phyloP scores from a whole-genome alignment of 2,888 invertebrate species.

The Stegana nigrithorax region DNA sequence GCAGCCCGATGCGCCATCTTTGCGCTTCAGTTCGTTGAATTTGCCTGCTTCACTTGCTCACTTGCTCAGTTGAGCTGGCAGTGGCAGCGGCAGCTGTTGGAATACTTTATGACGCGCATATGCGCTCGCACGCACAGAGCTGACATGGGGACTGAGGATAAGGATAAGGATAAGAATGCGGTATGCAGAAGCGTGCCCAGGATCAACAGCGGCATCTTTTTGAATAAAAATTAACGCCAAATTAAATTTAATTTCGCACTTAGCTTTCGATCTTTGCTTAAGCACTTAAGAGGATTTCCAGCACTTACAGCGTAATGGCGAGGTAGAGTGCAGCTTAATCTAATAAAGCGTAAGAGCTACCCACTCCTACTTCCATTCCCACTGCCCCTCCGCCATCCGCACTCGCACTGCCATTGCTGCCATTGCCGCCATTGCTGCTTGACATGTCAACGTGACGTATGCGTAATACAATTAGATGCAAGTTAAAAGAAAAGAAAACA shows the following conservation, averaged over 20 bases:
- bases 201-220: not conserved
- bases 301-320: not conserved
- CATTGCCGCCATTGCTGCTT: not conserved
- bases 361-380: not conserved
- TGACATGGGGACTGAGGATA: not conserved
- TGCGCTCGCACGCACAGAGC: not conserved
- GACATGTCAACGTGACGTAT: not conserved
- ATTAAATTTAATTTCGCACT: constrained; percentile 43
- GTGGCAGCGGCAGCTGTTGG: constrained; percentile 33
- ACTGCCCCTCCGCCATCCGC: too few species aligned
- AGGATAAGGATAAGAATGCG: constrained; percentile 1
- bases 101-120: not conserved
- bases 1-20: too few species aligned
- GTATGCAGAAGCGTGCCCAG: not conserved
- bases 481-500: not conserved
- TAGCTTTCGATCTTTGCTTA: constrained; percentile 14
- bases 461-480: constrained; percentile 2
- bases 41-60: not conserved
- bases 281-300: constrained; percentile 38
- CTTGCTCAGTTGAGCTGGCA: too few species aligned
- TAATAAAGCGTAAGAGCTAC: constrained; percentile 2
- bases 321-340: constrained; percentile 1
- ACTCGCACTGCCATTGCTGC: too few species aligned
- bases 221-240: constrained; percentile 31
- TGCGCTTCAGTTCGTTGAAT: too few species aligned